Base-by-base conservation (phyloP, 2,113 vertebrate species). In the Pygoscelis antarcticus region DNA sequence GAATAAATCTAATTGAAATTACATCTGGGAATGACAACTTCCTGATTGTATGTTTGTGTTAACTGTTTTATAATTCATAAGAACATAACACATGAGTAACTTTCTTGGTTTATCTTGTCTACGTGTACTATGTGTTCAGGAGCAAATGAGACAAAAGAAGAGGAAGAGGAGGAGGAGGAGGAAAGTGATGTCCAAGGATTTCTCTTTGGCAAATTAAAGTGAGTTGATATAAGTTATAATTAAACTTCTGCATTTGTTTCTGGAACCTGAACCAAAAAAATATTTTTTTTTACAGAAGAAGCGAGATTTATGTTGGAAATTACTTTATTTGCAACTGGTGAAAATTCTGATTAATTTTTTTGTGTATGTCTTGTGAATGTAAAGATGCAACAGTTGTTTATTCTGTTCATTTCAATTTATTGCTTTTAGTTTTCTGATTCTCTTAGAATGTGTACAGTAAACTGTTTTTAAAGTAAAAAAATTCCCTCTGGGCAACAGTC, bases 151-250 rank as follows among this genome's bases (percentile, higher is more conserved):
- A 94, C 82, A 75, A 52, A 91, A 58, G 91, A 96, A 55, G 96
- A 97, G 54, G 98, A 98, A 61, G 98, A 98, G 7, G 90, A 93
- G 0, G 94, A 88, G 2, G 92, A 90, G 0, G 94, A 89, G 1
- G 95, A 89, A 70, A 98, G 98, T 90, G 99, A 99, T 92, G 97
- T 99, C 49, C 99, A 99, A 95, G 99, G 99, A 71, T 99, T 99
- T 97, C 93, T 99, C 78, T 99, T 99, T 98, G 97, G 97, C 58
- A 99, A 98, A 76, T 98, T 99, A 91, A 99, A 98, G 99, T 99
- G 97, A 98, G 99, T 97, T 76, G 38, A 42, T 65, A 61, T 14
- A 90, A 93, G 52, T 80, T 92, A 27, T 17, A 82, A 17, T 44
- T 80, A 29, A 84, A 60, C 9, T 57, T 42, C 38, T 76, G 42